Base-by-base conservation (phyloP, 2,888 invertebrate species). In the Atherix ibis region DNA sequence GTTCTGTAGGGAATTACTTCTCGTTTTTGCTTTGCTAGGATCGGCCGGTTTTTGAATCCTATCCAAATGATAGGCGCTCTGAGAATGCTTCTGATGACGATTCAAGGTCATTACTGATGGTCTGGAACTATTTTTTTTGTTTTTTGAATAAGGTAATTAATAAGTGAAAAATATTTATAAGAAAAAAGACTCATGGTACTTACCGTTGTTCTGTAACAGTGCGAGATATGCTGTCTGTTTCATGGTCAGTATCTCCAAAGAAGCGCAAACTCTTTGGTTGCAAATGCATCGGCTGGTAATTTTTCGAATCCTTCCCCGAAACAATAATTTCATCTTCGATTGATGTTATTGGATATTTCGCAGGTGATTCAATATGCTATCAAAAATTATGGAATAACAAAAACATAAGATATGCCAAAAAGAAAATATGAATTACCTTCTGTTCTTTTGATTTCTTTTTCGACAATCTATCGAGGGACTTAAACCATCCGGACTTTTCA, bases 201-300 rank as follows among this genome's bases (percentile, higher is more conserved):
- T 40, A 59, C 59, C 52, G 52, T 12, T 49, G 48, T 35, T 50
- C 52, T 44, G 46, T 48, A 17, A 40, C 35, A 32, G 48, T 48
- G 56, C 47, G 66, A 51, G 47, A 60, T 42, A 64, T 49, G 41
- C 71, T 71, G 17, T 73, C 74, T 9, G 82, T 81, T 48, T 84
- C 83, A 39, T 70, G 66, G 52, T 84, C 83, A 8, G 83, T 83
- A 58, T 84, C 83, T 14, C 83, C 84, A 58, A 84, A 84, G 66
- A 83, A 84, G 32, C 84, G 72, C 9, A 83, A 68, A 60, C 72
- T 82, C 55, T 81, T 82, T 16, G 52, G 52, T n/a, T 45, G 40
- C 6, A 22, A 10, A 8, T 10, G 6, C 6, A 8, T 22, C 8
- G 42, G 36, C 13, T 39, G 40, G 33, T 39, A 37, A 2, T 37